Percentiles rank a stretch among this genome's conserved stretches.
phyloP scores from a whole-genome alignment of 2,888 invertebrate species.

The Spodoptera picta region DNA sequence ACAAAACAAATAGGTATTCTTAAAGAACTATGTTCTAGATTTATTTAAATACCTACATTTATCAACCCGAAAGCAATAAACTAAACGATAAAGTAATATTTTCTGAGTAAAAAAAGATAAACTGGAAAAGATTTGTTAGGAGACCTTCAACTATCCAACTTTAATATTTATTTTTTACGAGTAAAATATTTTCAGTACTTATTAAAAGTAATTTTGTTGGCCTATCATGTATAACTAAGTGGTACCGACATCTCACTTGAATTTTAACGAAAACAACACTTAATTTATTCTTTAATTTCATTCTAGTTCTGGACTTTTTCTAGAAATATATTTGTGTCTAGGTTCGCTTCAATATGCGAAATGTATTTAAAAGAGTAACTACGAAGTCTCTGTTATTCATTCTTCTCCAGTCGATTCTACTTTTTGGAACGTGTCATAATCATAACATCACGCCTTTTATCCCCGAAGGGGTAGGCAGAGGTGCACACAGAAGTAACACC shows the following conservation, averaged over 20 bases:
- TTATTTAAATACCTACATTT: conserved; percentile 3
- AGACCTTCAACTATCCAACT: not conserved
- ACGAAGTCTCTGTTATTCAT: too few relatives aligned
- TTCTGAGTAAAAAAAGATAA: not conserved
- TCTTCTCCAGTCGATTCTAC: too few relatives aligned
- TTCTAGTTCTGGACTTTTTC: not conserved
- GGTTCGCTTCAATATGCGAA: too few relatives aligned
- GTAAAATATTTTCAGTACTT: not conserved
- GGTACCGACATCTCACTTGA: conserved; percentile 19
- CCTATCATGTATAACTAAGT: conserved; percentile 29
- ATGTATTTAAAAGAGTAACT: too few relatives aligned
- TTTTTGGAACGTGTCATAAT: too few relatives aligned
- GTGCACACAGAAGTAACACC: too few relatives aligned
- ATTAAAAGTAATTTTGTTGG: conserved; percentile 11
- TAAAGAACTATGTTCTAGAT: not conserved
- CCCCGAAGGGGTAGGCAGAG: too few relatives aligned
- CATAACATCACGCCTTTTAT: too few relatives aligned
- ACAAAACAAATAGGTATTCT: not conserved
- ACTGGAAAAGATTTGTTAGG: not conserved
- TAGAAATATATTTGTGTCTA: too few relatives aligned
- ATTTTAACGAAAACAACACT: conserved; percentile 20
- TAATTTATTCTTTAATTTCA: not conserved
- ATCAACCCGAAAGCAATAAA: conserved; percentile 4
- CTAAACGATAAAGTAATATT: not conserved
- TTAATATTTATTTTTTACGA: conserved; percentile 6